Conservation (phyloP, 1,140 invertebrate species). For the Hestina assimilis region DNA sequence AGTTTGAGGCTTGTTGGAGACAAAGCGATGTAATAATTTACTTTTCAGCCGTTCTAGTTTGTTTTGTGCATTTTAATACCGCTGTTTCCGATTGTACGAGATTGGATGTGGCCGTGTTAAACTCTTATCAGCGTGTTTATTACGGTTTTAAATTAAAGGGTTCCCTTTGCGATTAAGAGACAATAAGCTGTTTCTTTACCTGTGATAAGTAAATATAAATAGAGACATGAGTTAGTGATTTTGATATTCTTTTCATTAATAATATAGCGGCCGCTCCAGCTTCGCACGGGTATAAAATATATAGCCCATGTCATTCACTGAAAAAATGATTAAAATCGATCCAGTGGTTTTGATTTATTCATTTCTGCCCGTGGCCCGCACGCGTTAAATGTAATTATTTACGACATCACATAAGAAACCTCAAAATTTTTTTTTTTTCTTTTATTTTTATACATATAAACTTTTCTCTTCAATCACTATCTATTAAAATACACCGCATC, state of each 20-base stretch:
- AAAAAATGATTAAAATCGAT: too few species aligned
- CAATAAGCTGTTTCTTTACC: not conserved
- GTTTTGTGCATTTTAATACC: conserved; percentile 31
- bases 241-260: not conserved
- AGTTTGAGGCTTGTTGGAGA: conserved; percentile 39
- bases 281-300: too few species aligned
- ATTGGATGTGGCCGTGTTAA: conserved; percentile 2
- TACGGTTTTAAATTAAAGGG: not conserved
- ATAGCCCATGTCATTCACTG: too few species aligned
- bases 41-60: conserved; percentile 25
- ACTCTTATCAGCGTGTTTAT: conserved; percentile 1
- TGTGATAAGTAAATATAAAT: not conserved
- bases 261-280: too few species aligned
- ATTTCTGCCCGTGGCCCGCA: too few species aligned
- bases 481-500: too few species aligned
- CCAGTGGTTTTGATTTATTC: too few species aligned
- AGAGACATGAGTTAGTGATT: not conserved
- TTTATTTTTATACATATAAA: too few species aligned
- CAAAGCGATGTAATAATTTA: conserved; percentile 46
- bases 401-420: too few species aligned
- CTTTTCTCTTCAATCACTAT: too few species aligned
- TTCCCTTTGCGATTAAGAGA: not conserved
- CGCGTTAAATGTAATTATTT: too few species aligned
- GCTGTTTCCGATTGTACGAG: conserved; percentile 6
- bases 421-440: too few species aligned